A percentile compares a stretch with the other conserved stretches of the same genome.
Evolutionary conservation across 1,140 invertebrate genomes (phyloP).

Genomic region (Semibalanus balanoides): DNA sequence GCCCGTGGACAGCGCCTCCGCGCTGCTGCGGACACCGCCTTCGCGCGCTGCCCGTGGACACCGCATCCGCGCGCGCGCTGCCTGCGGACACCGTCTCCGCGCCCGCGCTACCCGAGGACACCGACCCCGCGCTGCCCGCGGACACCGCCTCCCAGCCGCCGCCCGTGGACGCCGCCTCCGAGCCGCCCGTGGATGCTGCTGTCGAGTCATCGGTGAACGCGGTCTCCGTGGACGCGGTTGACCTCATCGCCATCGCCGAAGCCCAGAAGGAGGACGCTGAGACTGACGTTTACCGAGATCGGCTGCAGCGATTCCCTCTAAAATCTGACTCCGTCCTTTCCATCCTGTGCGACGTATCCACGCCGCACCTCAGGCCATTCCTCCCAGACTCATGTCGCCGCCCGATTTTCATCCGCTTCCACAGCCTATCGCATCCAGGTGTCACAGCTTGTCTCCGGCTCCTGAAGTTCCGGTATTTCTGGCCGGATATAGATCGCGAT

Average conservation of each 20-base stretch:
- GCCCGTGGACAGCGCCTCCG: no score
- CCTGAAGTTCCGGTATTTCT: conserved; percentile 10
- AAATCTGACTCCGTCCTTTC: background rate
- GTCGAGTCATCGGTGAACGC: no score
- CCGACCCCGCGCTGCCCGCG: no score
- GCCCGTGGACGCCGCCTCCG: no score
- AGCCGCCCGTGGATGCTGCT: no score
- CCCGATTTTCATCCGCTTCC: background rate
- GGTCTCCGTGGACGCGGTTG: background rate
- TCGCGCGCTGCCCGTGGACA: no score
- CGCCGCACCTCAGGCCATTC: background rate
- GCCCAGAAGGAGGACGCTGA: background rate
- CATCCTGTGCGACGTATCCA: conserved; percentile 6
- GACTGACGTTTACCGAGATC: background rate
- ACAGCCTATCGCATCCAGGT: conserved; percentile 9
- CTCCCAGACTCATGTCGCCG: background rate
- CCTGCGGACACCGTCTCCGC: no score
- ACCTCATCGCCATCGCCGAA: conserved; percentile 4
- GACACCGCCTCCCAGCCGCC: no score
- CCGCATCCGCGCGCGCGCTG: no score
- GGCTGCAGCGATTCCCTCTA: background rate
- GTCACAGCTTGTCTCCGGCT: conserved; percentile 7
- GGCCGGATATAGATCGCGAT: conserved; percentile 7
- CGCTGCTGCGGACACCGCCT: no score
- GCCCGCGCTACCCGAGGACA: no score